These are phyloP conservation scores for Siniperca chuatsi DNA, from an alignment of 2,113 vertebrate species.

Conservation along the genomic window DNA sequence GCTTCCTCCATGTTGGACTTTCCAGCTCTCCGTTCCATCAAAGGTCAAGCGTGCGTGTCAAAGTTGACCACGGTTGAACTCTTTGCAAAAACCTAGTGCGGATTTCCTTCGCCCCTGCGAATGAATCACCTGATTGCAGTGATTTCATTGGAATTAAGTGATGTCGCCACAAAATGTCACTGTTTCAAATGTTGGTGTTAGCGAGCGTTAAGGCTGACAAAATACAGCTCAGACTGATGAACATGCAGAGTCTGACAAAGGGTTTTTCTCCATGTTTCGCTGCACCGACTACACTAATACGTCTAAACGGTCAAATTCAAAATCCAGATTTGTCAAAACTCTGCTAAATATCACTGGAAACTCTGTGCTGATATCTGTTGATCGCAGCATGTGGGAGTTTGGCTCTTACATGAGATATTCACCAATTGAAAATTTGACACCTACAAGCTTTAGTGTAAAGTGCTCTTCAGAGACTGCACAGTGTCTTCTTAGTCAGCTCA, in stretches of 20 bases:
- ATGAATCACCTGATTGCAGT: background rate
- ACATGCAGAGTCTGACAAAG: too few relatives aligned
- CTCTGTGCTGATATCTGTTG: background rate
- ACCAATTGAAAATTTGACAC: constrained; percentile 69
- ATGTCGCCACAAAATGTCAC: background rate
- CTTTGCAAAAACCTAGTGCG: background rate
- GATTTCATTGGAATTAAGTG: background rate
- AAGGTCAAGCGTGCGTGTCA: background rate
- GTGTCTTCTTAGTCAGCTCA: constrained; percentile 48
- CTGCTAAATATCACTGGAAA: constrained; percentile 6
- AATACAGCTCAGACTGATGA: background rate
- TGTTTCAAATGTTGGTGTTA: background rate
- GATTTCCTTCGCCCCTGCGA: background rate
- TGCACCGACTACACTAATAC: background rate
- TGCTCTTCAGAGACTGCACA: constrained; percentile 59
- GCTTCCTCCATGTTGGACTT: background rate
- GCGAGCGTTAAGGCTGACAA: background rate
- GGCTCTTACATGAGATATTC: constrained; percentile 61
- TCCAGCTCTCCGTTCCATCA: background rate
- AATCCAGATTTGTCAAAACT: background rate
- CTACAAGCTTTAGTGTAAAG: constrained; percentile 51
- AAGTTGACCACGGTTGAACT: background rate
- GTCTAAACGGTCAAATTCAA: background rate
- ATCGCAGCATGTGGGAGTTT: constrained; percentile 52
- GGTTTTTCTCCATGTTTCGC: background rate